Conservation (phyloP, 2,113 vertebrate species). For the Siniperca chuatsi region DNA sequence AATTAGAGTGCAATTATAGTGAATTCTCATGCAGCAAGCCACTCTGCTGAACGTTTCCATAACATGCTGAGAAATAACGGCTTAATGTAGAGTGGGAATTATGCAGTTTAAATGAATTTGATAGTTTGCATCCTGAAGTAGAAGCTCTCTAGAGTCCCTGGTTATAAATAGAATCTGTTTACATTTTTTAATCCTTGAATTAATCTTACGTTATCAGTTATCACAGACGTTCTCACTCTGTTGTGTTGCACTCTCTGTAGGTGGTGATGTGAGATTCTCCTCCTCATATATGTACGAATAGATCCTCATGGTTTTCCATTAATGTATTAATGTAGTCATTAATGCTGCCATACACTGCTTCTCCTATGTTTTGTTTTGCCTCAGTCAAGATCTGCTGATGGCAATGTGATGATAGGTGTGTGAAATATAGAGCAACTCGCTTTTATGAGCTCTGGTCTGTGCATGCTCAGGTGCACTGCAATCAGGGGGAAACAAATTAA, state of each 20-base stretch:
- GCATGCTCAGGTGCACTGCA: constrained; percentile 50
- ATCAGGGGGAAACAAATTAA: constrained; percentile 55
- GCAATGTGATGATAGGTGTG: constrained; percentile 38
- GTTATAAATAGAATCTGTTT: constrained; percentile 53
- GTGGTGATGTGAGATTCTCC: constrained; percentile 5
- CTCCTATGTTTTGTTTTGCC: constrained; percentile 38
- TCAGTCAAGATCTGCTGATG: constrained; percentile 45
- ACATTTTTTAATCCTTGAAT: constrained; percentile 47
- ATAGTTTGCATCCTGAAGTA: constrained; percentile 47
- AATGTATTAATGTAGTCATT: constrained; percentile 36
- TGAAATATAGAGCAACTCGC: constrained; percentile 27
- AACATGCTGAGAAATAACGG: constrained; percentile 48
- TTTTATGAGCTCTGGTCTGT: constrained; percentile 49
- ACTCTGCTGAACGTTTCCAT: constrained; percentile 47
- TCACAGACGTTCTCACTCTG: background rate
- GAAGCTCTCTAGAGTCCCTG: constrained; percentile 39
- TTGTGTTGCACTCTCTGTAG: background rate
- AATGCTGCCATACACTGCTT: constrained; percentile 29
- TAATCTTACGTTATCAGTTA: constrained; percentile 22
- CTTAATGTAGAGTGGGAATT: constrained; percentile 36
- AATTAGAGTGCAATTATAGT: constrained; percentile 75
- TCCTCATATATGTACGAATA: constrained; percentile 13
- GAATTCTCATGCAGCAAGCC: constrained; percentile 48
- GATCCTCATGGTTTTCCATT: constrained; percentile 3
- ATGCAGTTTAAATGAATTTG: constrained; percentile 45